Evolutionary conservation across 1,140 invertebrate genomes (phyloP), one percentile per base, ranked within the genome.

Genomic region (Aphaenogaster floridana): DNA sequence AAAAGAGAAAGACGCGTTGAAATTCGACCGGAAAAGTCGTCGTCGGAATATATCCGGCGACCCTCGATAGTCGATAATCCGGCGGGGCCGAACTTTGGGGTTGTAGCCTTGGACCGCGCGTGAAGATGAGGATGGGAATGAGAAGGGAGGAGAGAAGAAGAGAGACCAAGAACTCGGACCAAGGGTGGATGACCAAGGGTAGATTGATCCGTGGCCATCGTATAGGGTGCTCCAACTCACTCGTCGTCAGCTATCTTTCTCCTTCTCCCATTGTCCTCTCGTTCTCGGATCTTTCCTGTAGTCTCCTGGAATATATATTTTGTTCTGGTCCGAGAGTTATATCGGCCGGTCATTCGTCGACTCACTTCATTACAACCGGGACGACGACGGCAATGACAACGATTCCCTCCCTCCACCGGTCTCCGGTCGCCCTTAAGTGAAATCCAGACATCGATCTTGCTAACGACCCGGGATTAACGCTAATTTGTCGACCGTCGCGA

Each of bases 391-490:
- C 81, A 83, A 88, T 84, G 90, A 91, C 83, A 80, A 42, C 89
- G 87, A 88, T 86, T 61, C 59, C 57, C 74, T 63, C 89, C 79
- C 86, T 74, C 86, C 80, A 84, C 83, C 78, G 88, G 89, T 87
- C 48, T 63, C 79, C 64, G 64, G 79, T 63, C 71, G 91, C 89
- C 93, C 90, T 92, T 93, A 94, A 94, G 92, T 94, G 93, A 93
- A 94, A 93, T 93, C 90, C 89, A 86, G 89, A 80, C 92, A 94
- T 94, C 93, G 93, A 94, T 94, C 93, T 94, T 91, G 88, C 92
- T 93, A 94, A 94, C 92, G 91, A 94, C 89, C 76, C 39, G 52
- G 91, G 93, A 94, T 94, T 94, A 94, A 92, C 92, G 89, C 93
- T 94, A 94, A 94, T 94, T 94, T 94, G 93, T 94, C 93, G 91